Evolutionary conservation across 1,140 invertebrate genomes (phyloP).

Genomic region (Metopolophium dirhodum): DNA sequence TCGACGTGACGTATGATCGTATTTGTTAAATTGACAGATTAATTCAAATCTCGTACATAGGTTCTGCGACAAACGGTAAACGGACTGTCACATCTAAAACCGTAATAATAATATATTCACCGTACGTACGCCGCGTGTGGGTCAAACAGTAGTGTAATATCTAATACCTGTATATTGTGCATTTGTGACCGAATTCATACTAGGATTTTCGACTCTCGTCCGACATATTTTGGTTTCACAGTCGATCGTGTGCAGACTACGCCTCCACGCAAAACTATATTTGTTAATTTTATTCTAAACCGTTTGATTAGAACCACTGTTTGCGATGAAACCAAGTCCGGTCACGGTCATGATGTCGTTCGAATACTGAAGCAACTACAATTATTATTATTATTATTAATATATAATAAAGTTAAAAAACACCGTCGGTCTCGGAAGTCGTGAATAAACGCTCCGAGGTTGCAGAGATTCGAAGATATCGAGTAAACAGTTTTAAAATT

Average conservation of each 20-base stretch:
- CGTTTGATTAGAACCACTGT: neutral
- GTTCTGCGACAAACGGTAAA: neutral
- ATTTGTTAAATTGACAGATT: neutral
- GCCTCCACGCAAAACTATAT: neutral
- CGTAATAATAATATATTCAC: neutral
- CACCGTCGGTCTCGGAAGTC: too few relatives aligned
- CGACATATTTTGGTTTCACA: neutral
- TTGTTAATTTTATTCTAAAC: neutral
- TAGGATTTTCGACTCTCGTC: neutral
- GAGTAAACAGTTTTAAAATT: too few relatives aligned
- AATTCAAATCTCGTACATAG: constrained; percentile 7
- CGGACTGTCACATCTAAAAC: neutral
- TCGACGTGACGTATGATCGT: neutral
- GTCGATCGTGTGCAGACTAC: neutral
- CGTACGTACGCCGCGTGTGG: neutral
- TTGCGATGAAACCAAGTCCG: neutral
- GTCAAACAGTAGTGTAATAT: neutral
- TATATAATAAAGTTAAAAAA: neutral
- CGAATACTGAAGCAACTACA: neutral
- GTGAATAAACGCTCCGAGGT: too few relatives aligned
- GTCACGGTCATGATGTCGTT: too few relatives aligned
- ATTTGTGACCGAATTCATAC: neutral
- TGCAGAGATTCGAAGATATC: too few relatives aligned
- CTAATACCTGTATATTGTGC: neutral
- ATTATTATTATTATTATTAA: too few relatives aligned